Base-by-base conservation (phyloP, 1,140 invertebrate species). In the Venustaconcha ellipsiformis region DNA sequence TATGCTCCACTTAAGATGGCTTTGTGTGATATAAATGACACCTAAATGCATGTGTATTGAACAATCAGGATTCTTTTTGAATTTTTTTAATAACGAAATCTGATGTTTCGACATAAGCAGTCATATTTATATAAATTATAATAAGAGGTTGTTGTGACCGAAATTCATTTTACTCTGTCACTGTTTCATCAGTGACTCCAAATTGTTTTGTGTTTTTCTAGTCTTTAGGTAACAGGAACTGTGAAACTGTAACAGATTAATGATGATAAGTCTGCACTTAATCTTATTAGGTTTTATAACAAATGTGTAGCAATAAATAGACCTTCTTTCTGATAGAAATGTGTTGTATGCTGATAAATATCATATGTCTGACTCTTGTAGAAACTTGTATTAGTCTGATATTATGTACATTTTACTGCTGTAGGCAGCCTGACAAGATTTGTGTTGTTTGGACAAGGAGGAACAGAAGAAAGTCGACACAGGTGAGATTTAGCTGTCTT, bases 401-500 rank as follows among this genome's bases (percentile, higher is more conserved):
- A 57, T 67, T 13, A 63, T 59, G 70, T 57, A 26, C 71, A 69
- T 72, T 14, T 64, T 86, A 81, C 62, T 73, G 83, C 81, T 89
- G 37, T 87, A 97, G 95, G 96, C 94, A 95, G 92, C 96, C 96
- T 18, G 94, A 95, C 85, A 96, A 96, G 88, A 88, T 97, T 68
- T 94, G 94, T 84, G 92, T 97, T 70, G 95, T 95, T 26, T 96
- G 95, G 94, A 95, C 94, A n/a, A 91, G 96, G 78, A 92, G 96
- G 79, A 97, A 94, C 74, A 91, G 97, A 74, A 93, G 96, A 75
- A 86, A 88, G 74, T 84, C 84, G 30, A 87, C 90, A 60, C 86
- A 90, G 85, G 90, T 91, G 80, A 69, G 72, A 63, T 58, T 48
- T 48, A 11, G 0, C 37, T 48, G 11, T 48, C 37, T 48, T 48